Evolutionary conservation across 2,797 vertebrate species (phyloP).

Genomic region (Clarias pachynema): DNA sequence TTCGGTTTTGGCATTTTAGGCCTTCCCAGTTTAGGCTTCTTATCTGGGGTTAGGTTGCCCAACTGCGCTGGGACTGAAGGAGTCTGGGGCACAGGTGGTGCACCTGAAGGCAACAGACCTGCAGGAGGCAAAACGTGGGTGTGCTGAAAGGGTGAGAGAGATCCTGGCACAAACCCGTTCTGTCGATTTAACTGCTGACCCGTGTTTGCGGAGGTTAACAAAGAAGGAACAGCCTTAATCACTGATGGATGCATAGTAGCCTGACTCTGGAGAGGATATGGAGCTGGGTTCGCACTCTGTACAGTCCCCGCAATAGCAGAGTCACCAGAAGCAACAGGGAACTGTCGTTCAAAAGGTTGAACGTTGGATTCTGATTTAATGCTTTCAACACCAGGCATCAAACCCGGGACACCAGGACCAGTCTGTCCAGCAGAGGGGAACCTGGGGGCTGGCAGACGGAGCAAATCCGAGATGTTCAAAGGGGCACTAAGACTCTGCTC

Average conservation of each 20-base stretch:
- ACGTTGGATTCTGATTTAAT: conserved; percentile 44
- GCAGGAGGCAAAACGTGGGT: conserved; percentile 13
- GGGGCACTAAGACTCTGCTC: conserved; percentile 27
- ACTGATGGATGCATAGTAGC: conserved; percentile 26
- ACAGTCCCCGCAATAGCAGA: conserved; percentile 42
- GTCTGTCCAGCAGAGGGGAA: neutral
- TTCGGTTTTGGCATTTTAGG: conserved; percentile 52
- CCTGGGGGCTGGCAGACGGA: neutral
- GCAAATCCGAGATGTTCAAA: conserved; percentile 19
- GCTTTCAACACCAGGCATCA: conserved; percentile 8
- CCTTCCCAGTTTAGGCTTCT: conserved; percentile 56
- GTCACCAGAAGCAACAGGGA: conserved; percentile 38
- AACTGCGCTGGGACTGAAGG: conserved; percentile 28
- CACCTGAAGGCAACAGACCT: conserved; percentile 36
- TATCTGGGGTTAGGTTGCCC: conserved; percentile 57
- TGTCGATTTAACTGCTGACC: conserved; percentile 47
- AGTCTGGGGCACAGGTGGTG: conserved; percentile 25
- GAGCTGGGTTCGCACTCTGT: conserved; percentile 51
- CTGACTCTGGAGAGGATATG: conserved; percentile 43
- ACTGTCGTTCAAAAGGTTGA: conserved; percentile 42
- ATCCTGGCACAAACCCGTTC: conserved; percentile 29
- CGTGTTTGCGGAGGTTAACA: conserved; percentile 28
- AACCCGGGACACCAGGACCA: neutral
- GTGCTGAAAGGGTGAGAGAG: conserved; percentile 37
- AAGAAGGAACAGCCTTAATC: conserved; percentile 40